Conservation (phyloP, 2,888 invertebrate species). For the Thelaira solivaga region DNA sequence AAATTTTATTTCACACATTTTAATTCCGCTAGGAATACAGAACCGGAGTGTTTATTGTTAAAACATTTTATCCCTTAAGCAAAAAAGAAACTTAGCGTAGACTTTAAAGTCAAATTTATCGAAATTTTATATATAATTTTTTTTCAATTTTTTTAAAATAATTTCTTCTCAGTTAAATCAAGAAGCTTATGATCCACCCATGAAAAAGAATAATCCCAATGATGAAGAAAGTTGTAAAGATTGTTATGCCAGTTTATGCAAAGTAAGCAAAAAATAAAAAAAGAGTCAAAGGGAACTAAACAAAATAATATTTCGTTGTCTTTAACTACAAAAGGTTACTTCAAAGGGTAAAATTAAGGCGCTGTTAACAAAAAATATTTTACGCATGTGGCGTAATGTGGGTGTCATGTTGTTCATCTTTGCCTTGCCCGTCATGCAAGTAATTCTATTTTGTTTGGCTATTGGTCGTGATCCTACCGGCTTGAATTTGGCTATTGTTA, state of each 20-base stretch:
- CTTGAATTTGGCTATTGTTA: conserved; percentile 87
- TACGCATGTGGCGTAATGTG: conserved; percentile 94
- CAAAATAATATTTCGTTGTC: not conserved
- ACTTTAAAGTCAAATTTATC: no score
- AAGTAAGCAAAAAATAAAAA: conserved; percentile 63
- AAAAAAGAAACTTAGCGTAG: no score
- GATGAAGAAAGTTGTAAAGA: conserved; percentile 73
- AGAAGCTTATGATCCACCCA: conserved; percentile 72
- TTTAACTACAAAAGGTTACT: conserved; percentile 79
- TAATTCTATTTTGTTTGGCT: conserved; percentile 94
- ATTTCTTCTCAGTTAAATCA: conserved; percentile 70
- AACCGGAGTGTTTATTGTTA: no score
- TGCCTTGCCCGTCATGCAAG: conserved; percentile 95
- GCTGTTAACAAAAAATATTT: conserved; percentile 90
- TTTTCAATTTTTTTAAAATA: not conserved
- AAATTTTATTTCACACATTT: no score
- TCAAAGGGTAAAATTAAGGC: conserved; percentile 91
- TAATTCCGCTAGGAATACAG: no score
- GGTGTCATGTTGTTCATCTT: conserved; percentile 96
- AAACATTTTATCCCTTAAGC: no score
- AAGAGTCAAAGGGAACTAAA: not conserved
- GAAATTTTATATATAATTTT: not conserved
- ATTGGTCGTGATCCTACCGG: conserved; percentile 92
- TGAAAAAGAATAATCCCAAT: conserved; percentile 70
- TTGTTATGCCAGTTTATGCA: conserved; percentile 72